Evolutionary conservation across 2,888 invertebrate genomes (phyloP).

Genomic region (Plebejus argus): DNA sequence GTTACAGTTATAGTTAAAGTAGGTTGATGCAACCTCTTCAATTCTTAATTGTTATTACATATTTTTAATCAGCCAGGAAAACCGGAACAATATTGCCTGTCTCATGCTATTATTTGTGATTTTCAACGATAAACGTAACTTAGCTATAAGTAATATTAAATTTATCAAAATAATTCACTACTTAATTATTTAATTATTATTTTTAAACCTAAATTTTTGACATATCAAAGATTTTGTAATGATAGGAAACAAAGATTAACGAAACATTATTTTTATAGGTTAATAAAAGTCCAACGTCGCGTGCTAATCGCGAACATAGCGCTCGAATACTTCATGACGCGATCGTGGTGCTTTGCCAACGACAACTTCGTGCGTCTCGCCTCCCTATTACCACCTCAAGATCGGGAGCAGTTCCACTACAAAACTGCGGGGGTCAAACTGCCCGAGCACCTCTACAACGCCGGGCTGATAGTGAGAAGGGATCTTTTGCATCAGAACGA

Average conservation of each 20-base stretch:
- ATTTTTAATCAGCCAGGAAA: too few relatives aligned
- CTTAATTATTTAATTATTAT: too few relatives aligned
- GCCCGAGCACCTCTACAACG: not conserved
- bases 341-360: not conserved
- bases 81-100: too few relatives aligned
- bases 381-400: not conserved
- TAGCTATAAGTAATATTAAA: too few relatives aligned
- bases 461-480: not conserved
- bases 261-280: not conserved
- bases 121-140: too few relatives aligned
- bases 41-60: too few relatives aligned
- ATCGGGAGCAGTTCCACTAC: not conserved
- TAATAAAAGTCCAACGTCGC: slow-evolving; percentile 5
- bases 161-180: too few relatives aligned
- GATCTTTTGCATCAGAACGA: not conserved
- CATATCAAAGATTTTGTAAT: too few relatives aligned
- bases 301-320: not conserved
- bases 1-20: too few relatives aligned
- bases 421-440: not conserved
- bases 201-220: too few relatives aligned
- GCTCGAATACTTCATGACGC: not conserved
- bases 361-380: not conserved
- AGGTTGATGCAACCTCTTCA: too few relatives aligned
- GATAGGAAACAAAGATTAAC: not conserved
- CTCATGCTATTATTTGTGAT: too few relatives aligned